Conservation (phyloP, 2,113 vertebrate species). For the Poicephalus gulielmi region DNA sequence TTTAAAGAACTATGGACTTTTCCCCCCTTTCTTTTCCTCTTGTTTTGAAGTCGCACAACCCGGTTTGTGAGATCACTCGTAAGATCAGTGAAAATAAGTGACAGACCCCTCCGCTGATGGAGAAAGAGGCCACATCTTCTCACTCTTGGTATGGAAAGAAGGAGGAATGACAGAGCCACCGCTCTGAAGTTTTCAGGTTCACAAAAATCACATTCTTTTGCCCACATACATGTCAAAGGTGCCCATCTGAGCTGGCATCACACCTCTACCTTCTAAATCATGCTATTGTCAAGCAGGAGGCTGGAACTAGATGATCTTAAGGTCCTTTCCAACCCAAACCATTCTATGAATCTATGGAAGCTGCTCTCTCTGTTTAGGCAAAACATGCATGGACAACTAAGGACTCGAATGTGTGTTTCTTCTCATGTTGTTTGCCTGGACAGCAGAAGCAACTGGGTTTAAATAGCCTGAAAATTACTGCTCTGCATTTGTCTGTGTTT, state of each 20-base stretch:
- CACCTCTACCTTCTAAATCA: rapidly evolving
- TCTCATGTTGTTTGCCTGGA: background rate
- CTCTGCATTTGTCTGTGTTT: background rate
- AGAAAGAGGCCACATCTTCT: background rate
- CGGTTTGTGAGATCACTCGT: background rate
- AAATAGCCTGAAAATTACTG: background rate
- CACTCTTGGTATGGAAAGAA: background rate
- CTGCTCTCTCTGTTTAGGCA: background rate
- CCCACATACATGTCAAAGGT: background rate
- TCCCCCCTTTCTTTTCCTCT: background rate
- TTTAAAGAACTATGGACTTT: rapidly evolving
- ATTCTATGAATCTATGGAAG: background rate
- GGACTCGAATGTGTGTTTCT: background rate
- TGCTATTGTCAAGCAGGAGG: background rate
- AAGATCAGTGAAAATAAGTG: background rate
- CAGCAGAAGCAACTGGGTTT: background rate
- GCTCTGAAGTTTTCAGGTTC: background rate
- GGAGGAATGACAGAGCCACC: background rate
- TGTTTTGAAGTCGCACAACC: background rate
- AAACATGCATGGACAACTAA: background rate
- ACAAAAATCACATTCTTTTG: background rate
- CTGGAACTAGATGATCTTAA: background rate
- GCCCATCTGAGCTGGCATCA: background rate
- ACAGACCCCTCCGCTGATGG: no score
- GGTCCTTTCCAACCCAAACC: background rate